phyloP scores from a whole-genome alignment of 1,140 invertebrate genomes.

The Bombus ignitus region DNA sequence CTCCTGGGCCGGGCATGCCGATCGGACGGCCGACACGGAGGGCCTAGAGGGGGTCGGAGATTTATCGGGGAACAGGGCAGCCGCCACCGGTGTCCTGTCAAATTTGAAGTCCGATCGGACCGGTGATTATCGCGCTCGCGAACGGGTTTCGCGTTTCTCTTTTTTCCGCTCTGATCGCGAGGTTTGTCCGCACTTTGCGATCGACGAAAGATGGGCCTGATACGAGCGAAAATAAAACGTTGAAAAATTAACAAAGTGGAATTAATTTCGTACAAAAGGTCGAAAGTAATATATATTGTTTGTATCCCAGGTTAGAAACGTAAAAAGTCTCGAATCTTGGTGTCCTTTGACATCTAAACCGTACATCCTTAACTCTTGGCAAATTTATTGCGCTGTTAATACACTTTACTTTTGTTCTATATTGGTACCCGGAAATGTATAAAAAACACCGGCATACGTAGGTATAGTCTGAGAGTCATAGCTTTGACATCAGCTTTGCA shows the following conservation, averaged over 20 bases:
- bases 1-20: slow-evolving; percentile 36
- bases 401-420: background rate
- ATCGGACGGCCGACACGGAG: slow-evolving; percentile 27
- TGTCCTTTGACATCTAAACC: too few relatives aligned
- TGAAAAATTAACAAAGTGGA: background rate
- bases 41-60: slow-evolving; percentile 5
- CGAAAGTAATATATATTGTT: too few relatives aligned
- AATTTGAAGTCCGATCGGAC: slow-evolving; percentile 23
- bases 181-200: background rate
- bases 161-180: background rate
- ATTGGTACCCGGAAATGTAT: background rate
- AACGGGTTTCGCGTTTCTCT: background rate
- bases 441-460: background rate
- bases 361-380: too few relatives aligned
- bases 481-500: background rate
- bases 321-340: background rate
- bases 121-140: slow-evolving; percentile 25
- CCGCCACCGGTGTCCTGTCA: slow-evolving; percentile 33
- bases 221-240: background rate
- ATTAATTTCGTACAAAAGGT: background rate
- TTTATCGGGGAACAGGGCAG: slow-evolving; percentile 39
- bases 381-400: background rate
- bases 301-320: background rate
- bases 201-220: background rate
- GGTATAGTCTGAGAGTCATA: too few relatives aligned